A percentile compares a stretch with the other conserved stretches of the same genome.
These are phyloP conservation scores for Oligia fasciuncula DNA, from an alignment of 2,888 invertebrate species.

Conservation along the genomic window DNA sequence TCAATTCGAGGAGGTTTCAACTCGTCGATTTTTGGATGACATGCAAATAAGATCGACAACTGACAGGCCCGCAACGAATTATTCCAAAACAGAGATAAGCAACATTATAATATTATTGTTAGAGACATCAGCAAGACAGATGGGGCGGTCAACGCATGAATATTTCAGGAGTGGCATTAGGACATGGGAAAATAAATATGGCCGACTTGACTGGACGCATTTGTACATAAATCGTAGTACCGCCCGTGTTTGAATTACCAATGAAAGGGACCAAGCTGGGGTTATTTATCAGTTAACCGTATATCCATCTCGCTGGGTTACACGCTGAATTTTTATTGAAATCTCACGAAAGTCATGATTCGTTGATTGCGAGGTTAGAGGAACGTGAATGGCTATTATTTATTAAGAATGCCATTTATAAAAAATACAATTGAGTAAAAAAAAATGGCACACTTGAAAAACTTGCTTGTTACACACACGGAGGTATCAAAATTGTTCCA, in stretches of 20 bases:
- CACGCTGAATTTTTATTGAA: constrained; percentile 81
- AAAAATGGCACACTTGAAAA: not conserved
- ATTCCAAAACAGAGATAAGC: constrained; percentile 63
- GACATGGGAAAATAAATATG: constrained; percentile 88
- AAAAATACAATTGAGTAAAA: not conserved
- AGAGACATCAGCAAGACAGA: constrained; percentile 85
- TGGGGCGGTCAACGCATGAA: constrained; percentile 87
- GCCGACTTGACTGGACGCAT: constrained; percentile 85
- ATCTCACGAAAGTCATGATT: constrained; percentile 62
- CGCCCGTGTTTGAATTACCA: constrained; percentile 83
- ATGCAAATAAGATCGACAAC: constrained; percentile 41
- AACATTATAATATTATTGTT: constrained; percentile 81
- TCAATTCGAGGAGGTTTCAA: constrained; percentile 13
- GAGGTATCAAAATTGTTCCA: no score
- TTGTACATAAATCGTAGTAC: constrained; percentile 87
- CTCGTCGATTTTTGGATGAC: constrained; percentile 25
- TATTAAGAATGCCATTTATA: not conserved
- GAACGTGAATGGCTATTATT: constrained; percentile 1
- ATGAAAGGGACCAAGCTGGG: constrained; percentile 72
- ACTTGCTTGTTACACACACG: not conserved
- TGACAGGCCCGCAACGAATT: constrained; percentile 31
- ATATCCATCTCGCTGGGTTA: constrained; percentile 75
- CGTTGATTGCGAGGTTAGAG: constrained; percentile 33
- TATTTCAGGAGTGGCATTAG: constrained; percentile 88
- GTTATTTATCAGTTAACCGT: constrained; percentile 85